These are phyloP conservation scores for Naja naja DNA, from an alignment of 2,113 vertebrate species.

Conservation along the genomic window DNA sequence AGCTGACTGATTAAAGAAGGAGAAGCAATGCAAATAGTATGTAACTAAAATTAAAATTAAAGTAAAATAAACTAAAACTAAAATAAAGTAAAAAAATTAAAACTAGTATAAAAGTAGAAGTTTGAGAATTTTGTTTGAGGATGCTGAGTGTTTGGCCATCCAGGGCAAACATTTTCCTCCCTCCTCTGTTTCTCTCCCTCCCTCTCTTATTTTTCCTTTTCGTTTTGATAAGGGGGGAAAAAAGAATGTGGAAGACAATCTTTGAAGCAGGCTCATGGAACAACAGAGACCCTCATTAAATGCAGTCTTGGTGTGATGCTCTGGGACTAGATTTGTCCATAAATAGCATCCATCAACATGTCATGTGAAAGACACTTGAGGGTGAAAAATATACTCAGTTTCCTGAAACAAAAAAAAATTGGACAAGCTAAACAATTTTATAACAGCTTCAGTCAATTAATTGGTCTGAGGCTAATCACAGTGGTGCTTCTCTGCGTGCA, in stretches of 20 bases:
- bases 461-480: slow-evolving; percentile 2
- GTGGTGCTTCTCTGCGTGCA: background rate
- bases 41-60: background rate
- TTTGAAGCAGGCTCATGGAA: background rate
- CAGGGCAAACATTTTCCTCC: background rate
- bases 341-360: background rate
- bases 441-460: background rate
- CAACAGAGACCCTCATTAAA: background rate
- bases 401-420: background rate
- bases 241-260: background rate
- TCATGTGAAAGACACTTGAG: background rate
- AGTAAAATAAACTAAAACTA: background rate
- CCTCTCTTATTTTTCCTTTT: background rate
- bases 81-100: background rate
- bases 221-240: background rate
- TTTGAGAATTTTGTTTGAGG: background rate
- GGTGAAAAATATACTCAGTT: background rate
- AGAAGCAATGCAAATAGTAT: background rate
- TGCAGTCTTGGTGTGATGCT: background rate
- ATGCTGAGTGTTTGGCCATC: background rate
- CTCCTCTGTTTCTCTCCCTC: background rate
- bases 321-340: background rate
- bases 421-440: background rate
- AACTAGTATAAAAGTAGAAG: background rate
- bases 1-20: background rate